Percentiles rank a stretch among this genome's conserved stretches.
phyloP scores from a whole-genome alignment of 2,113 vertebrate species.

The Eulemur macaco region DNA sequence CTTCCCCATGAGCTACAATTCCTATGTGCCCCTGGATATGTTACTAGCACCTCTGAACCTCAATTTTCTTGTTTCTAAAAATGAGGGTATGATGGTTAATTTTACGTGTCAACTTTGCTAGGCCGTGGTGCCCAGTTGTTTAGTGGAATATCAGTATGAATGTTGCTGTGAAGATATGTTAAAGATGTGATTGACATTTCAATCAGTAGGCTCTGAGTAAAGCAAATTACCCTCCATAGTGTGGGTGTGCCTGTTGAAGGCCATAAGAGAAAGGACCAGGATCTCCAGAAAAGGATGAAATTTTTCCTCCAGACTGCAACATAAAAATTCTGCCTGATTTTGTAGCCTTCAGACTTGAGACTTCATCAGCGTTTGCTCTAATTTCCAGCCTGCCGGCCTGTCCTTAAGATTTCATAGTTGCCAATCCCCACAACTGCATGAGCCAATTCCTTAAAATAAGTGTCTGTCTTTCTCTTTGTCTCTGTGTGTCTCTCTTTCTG shows the following conservation, averaged over 20 bases:
- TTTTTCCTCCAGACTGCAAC: neutral
- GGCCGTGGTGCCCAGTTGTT: neutral
- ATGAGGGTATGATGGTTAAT: neutral
- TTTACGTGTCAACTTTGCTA: neutral
- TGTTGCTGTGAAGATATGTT: neutral
- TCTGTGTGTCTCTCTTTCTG: neutral
- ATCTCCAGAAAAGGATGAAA: neutral
- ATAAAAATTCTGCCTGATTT: neutral
- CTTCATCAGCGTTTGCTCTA: neutral
- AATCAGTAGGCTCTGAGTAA: neutral
- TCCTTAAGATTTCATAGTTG: conserved; percentile 17
- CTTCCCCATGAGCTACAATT: neutral
- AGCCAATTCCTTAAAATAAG: neutral
- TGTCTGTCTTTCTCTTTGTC: neutral
- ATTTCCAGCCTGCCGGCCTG: neutral
- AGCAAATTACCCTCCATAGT: neutral
- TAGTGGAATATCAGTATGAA: neutral
- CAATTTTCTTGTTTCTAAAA: neutral
- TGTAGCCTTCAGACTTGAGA: neutral
- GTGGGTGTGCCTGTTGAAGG: neutral
- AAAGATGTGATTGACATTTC: neutral
- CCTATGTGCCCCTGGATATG: neutral
- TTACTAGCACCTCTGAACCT: neutral
- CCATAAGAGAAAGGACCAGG: neutral
- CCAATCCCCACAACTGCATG: neutral